Base-by-base conservation (phyloP, 2,888 invertebrate species). In the Trachelus iudaicus region DNA sequence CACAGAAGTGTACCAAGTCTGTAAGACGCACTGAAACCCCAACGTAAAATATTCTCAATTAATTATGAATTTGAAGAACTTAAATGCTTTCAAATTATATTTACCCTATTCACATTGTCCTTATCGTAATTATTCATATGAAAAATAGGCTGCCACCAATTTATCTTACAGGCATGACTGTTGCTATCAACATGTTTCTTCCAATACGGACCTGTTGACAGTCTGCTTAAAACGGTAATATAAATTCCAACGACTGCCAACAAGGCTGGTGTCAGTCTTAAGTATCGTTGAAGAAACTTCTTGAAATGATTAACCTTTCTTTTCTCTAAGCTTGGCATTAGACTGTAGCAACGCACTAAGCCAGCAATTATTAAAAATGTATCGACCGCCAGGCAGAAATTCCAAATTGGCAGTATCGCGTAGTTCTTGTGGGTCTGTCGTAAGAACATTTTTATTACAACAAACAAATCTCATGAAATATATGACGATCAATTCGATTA, bases 1-100 rank as follows among this genome's bases (percentile, higher is more conserved):
- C 81, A 95, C 85, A 0, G 95, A 95, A 78, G 95, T 88, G 85
- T 95, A 95, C 85, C 95, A 94, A 0, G 95, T 94, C 91, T 95
- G 94, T 0, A 95, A 94, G 40, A 95, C 94, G 86, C 95, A 95
- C 95, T 95, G 89, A n/a, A 91, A 90, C 69, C 1, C 40, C 1
- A 82, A 81, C 23, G 69, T 73, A 31, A 77, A 69, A 69, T 75
- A 75, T 79, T 75, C 33, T 76, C 30, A 73, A 76, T 56, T 23
- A 13, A 30, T 31, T n/a, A 31, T 23, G n/a, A 75, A 30, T 6
- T 11, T n/a, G 33, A 35, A 40, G 31, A 76, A 74, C 3, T 31
- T 79, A 12, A 30, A 33, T 23, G 9, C 4, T 31, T 79, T 56
- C 15, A 15, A 56, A 56, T 56, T 23, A 23, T 73, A 73, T 30